Evolutionary conservation across 2,113 vertebrate genomes (phyloP).

Genomic region (Anolis sagrei): DNA sequence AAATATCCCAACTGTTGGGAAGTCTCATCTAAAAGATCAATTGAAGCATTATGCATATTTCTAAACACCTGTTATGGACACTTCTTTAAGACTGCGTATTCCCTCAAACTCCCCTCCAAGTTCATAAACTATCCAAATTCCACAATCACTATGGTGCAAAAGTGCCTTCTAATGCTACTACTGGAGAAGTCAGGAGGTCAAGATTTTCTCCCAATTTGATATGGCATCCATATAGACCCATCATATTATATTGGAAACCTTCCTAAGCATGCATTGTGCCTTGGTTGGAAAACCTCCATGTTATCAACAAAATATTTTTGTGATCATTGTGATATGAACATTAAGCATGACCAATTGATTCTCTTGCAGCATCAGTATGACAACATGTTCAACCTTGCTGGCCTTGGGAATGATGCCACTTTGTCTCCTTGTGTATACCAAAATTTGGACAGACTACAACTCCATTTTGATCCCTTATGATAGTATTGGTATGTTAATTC

Average conservation of each 20-base stretch:
- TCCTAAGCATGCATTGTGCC: neutral
- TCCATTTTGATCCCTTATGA: slow-evolving; percentile 88
- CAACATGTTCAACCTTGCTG: slow-evolving; percentile 91
- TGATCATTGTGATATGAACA: slow-evolving; percentile 20
- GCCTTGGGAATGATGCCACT: slow-evolving; percentile 98
- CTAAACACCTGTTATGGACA: too few relatives aligned
- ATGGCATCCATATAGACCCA: too few relatives aligned
- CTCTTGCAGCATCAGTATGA: slow-evolving; percentile 93
- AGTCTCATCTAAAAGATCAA: too few relatives aligned
- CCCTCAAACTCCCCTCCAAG: too few relatives aligned
- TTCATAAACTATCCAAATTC: neutral
- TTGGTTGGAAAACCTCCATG: neutral
- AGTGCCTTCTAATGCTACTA: neutral
- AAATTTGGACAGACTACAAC: slow-evolving; percentile 81
- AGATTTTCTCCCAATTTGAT: too few relatives aligned
- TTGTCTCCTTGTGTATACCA: slow-evolving; percentile 90
- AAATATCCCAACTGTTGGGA: neutral
- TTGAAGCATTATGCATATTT: too few relatives aligned
- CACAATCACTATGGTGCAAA: neutral
- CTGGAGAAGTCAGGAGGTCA: neutral
- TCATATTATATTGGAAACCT: neutral
- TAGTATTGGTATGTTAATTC: slow-evolving; percentile 87
- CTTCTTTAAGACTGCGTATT: too few relatives aligned
- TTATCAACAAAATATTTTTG: neutral
- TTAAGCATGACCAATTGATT: slow-evolving; percentile 38